Evolutionary conservation across 2,113 vertebrate genomes (phyloP).

Genomic region (Myotis brandtii): DNA sequence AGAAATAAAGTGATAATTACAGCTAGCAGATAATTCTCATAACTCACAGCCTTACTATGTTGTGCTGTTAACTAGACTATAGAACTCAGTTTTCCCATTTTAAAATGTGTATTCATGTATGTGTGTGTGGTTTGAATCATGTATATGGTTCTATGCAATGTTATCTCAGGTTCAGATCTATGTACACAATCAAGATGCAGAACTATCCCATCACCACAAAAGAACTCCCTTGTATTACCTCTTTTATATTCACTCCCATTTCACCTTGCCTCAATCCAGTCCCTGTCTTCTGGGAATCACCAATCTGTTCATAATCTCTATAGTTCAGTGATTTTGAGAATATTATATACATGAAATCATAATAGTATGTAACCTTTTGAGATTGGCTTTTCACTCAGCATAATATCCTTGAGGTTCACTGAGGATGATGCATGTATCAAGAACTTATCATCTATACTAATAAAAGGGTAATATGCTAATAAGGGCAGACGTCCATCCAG

Average conservation of each 20-base stretch:
- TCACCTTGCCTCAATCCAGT: background rate
- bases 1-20: no score
- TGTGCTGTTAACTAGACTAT: background rate
- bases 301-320: constrained; percentile 11
- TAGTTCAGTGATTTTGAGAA: background rate
- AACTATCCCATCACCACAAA: background rate
- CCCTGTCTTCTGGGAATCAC: background rate
- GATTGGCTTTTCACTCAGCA: background rate
- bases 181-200: constrained; percentile 31
- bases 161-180: background rate
- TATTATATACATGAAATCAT: background rate
- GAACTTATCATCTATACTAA: background rate
- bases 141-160: background rate
- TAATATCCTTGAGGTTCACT: background rate
- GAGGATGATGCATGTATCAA: background rate
- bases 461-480: no score
- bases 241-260: background rate
- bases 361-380: background rate
- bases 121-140: background rate
- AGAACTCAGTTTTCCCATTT: constrained; percentile 41
- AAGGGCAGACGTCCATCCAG: no score
- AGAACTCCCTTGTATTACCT: background rate
- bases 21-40: no score
- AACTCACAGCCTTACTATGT: no score
- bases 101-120: background rate